Base-by-base conservation (phyloP, 2,113 vertebrate species). In the Festucalex cinctus region DNA sequence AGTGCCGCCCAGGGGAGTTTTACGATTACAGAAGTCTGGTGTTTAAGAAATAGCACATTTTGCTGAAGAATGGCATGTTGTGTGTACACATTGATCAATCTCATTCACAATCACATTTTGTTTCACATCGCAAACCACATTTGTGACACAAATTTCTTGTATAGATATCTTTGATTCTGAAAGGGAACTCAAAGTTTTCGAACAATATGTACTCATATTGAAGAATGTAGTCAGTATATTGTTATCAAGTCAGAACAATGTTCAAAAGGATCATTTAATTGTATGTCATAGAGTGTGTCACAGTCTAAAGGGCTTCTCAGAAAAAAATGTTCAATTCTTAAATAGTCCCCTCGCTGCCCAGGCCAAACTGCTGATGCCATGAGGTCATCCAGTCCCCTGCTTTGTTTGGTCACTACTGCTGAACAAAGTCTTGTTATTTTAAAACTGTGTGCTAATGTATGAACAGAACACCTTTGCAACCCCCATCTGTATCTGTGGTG, bases 371-470 rank as follows among this genome's bases (percentile, higher is more conserved):
- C 10, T 36, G 66, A 66, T 58, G 57, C 69, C 39, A 65, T 80
- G 76, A 84, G 63, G 74, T 85, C 77, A 79, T 71, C 26, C 74
- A 74, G 62, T 73, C 57, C 53, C 67, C 76, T 35, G 73, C 71
- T 78, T 65, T 65, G 78, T 75, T 68, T 71, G 69, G 69, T 71
- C 66, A 74, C 62, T 69, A 65, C 37, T 26, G 61, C 20, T 54
- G 19, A 69, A 68, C 77, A 64, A 58, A 26, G 69, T n/a, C 54
- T 63, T 85, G 81, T 85, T 87, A 78, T 82, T 89, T 82, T 86
- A 82, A 74, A 77, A 64, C 70, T 39, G 70, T 20, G 71, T 41
- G 65, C 69, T 66, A 75, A 22, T 44, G 19, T 54, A 67, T 14
- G 63, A 20, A 81, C 43, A 53, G 63, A 20, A 81, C 43, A 53